Evolutionary conservation across 2,797 vertebrate genomes (phyloP), one percentile per base, ranked within the genome.

Genomic region (Pagetopsis macropterus): DNA sequence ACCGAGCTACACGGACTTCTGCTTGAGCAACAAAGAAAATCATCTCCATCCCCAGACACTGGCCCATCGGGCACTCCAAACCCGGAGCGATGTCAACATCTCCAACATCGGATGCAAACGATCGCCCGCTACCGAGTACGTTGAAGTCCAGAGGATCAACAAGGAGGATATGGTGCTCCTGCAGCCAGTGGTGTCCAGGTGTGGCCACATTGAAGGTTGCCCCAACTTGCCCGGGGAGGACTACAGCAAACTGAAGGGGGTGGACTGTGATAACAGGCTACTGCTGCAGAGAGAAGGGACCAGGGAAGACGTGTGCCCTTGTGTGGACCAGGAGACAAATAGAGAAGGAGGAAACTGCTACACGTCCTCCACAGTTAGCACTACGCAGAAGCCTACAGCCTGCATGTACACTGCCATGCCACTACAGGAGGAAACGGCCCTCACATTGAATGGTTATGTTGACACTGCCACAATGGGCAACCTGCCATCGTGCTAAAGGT

Each of bases 81-180:
- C 79, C 52, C 76, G 78, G 71, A 87, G 88, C 4, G 76, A 92
- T 17, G 62, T 86, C 57, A 78, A 65, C 87, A 83, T 88, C 74
- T 82, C 75, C 21, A 43, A n/a, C 44, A 14, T 58, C 55, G 46
- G 81, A 64, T 33, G 16, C 46, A 91, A 85, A 57, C 81, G 84
- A 4, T 83, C 90, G 12, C 59, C 90, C 17, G 62, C 83, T 23
- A 84, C 89, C 62, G 95, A 96, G 86, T 97, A 99, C 0, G 96
- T 97, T 2, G 97, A 97, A 82, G 96, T 98, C 61, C 96, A 97
- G 82, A 96, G 92, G 84, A 86, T 97, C 74, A 95, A 88, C 51
- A 87, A 92, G 43, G 92, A 96, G 15, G 90, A 95, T 6, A 85
- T 88, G 2, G 86, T 96, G 58, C 80, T 96, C 13, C 89, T 98